phyloP scores from a whole-genome alignment of 2,113 vertebrate species.

The Ibidorhyncha struthersii region DNA sequence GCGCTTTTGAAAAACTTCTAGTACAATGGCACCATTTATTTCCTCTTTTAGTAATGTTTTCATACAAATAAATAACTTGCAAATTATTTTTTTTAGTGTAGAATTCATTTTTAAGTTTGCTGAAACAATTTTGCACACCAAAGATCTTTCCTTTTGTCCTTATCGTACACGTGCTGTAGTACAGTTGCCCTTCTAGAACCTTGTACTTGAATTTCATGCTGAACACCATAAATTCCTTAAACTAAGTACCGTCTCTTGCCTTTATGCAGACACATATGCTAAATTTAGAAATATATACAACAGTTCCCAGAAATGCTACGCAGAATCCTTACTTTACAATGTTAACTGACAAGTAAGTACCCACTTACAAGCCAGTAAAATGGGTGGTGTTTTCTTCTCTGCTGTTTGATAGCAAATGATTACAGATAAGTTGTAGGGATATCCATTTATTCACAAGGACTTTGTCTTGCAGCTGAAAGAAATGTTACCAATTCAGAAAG shows the following conservation, averaged over 20 bases:
- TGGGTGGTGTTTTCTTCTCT: neutral
- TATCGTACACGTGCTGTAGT: neutral
- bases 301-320: neutral
- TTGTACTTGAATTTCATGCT: neutral
- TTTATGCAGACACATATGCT: neutral
- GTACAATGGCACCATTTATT: neutral
- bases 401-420: constrained; percentile 47
- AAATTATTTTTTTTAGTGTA: neutral
- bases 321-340: neutral
- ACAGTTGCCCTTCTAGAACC: neutral
- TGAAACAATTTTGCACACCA: neutral
- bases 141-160: neutral
- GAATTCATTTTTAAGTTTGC: neutral
- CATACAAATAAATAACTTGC: neutral
- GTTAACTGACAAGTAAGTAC: neutral
- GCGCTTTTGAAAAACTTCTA: neutral
- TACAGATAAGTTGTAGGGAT: constrained; percentile 44
- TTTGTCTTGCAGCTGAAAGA: constrained; percentile 34
- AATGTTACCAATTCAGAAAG: constrained; percentile 8
- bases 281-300: constrained; percentile 22
- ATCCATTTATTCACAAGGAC: constrained; percentile 36
- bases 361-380: neutral
- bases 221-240: neutral
- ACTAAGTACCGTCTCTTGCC: neutral
- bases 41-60: neutral